Evolutionary conservation across 2,888 invertebrate genomes (phyloP).

Genomic region (Orthosia cruda): DNA sequence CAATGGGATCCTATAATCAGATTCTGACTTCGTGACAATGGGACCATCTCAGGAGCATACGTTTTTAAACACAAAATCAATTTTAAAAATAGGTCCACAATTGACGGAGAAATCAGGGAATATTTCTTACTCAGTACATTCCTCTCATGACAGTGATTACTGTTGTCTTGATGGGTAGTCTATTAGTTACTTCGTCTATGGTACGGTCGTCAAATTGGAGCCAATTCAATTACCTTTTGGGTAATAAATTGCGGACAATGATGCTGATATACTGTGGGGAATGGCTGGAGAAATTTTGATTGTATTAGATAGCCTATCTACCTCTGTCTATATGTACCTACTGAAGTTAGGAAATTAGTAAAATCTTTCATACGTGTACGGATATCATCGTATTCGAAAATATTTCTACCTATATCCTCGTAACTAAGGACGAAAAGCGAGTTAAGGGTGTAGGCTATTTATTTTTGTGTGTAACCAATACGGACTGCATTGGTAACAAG

Average conservation of each 20-base stretch:
- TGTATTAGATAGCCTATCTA: background rate
- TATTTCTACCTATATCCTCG: background rate
- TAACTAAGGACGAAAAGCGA: no score
- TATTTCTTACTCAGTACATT: background rate
- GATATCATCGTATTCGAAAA: no score
- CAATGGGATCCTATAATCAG: no score
- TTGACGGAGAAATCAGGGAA: no score
- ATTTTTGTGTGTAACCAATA: no score
- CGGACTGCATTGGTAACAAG: no score
- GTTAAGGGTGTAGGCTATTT: no score
- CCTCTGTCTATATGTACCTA: no score
- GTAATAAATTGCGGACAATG: conserved; percentile 55
- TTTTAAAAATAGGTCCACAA: no score
- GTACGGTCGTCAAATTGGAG: conserved; percentile 48
- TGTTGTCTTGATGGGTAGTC: conserved; percentile 56
- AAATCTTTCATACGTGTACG: background rate
- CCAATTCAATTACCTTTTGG: conserved; percentile 63
- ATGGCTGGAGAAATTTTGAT: conserved; percentile 25
- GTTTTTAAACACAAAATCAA: no score
- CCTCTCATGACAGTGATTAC: background rate
- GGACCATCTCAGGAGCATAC: no score
- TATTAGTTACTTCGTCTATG: conserved; percentile 39
- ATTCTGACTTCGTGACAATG: no score
- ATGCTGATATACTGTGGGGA: conserved; percentile 31
- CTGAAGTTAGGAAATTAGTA: conserved; percentile 2